phyloP scores from a whole-genome alignment of 2,113 vertebrate genomes.

The Prionailurus viverrinus region DNA sequence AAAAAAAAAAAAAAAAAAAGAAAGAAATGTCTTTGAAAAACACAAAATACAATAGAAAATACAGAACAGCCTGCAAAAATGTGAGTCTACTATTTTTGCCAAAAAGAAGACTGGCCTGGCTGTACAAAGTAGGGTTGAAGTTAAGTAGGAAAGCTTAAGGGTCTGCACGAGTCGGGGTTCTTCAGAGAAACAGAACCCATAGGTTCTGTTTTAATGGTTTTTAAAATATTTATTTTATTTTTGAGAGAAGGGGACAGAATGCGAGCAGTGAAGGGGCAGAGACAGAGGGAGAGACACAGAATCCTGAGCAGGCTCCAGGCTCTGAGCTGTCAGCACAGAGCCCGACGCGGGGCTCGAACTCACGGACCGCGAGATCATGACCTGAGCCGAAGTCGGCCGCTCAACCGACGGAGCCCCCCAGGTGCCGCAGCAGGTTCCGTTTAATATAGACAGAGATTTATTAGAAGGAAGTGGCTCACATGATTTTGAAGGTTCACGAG shows the following conservation, averaged over 20 bases:
- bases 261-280: no score
- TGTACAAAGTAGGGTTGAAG: background rate
- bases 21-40: background rate
- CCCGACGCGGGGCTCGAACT: no score
- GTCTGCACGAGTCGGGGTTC: background rate
- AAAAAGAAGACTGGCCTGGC: background rate
- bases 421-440: background rate
- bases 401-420: no score
- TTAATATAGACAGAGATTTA: background rate
- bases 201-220: background rate
- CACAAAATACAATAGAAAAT: background rate
- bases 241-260: no score
- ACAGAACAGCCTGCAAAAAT: background rate
- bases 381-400: no score
- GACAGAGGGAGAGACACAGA: no score
- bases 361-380: no score
- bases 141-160: background rate
- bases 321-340: no score
- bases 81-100: background rate
- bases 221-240: no score
- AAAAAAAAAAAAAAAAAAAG: no score
- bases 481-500: background rate
- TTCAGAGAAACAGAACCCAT: background rate
- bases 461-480: fast-evolving
- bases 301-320: no score